Evolutionary conservation across 2,797 vertebrate genomes (phyloP).

Genomic region (Myotis daubentonii): DNA sequence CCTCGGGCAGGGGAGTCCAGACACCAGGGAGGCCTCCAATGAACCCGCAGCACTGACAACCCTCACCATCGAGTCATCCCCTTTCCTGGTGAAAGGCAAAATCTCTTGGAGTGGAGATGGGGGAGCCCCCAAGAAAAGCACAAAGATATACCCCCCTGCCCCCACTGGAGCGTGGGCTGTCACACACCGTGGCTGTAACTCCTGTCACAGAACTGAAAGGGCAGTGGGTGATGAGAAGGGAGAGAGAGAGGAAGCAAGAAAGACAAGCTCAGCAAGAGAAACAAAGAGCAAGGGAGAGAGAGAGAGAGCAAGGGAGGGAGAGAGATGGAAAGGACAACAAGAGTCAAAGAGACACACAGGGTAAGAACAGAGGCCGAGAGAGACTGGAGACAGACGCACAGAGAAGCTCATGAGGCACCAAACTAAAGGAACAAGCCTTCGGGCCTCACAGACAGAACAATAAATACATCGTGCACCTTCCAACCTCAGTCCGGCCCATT

Average conservation of each 20-base stretch:
- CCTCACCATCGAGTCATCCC: not conserved
- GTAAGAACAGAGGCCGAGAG: not conserved
- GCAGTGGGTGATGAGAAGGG: not conserved
- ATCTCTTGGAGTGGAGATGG: not conserved
- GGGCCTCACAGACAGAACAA: not conserved
- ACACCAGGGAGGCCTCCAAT: not conserved
- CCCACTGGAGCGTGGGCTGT: accelerated
- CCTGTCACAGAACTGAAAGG: not conserved
- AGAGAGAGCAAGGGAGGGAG: not conserved
- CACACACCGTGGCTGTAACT: not conserved
- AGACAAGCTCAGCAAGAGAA: not conserved
- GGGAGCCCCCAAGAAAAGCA: not conserved
- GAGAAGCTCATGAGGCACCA: not conserved
- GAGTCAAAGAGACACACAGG: not conserved
- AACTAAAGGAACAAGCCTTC: not conserved
- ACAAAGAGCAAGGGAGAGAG: not conserved
- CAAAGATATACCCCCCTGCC: not conserved
- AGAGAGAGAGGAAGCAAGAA: not conserved
- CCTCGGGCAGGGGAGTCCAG: not conserved
- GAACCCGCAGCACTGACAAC: not conserved
- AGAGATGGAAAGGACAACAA: not conserved
- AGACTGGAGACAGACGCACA: not conserved
- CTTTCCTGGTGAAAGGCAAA: not conserved
- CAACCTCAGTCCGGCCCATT: not conserved
- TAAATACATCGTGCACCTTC: accelerated